Conservation (phyloP, 2,113 vertebrate genomes). For the Microcebus griseorufus region DNA sequence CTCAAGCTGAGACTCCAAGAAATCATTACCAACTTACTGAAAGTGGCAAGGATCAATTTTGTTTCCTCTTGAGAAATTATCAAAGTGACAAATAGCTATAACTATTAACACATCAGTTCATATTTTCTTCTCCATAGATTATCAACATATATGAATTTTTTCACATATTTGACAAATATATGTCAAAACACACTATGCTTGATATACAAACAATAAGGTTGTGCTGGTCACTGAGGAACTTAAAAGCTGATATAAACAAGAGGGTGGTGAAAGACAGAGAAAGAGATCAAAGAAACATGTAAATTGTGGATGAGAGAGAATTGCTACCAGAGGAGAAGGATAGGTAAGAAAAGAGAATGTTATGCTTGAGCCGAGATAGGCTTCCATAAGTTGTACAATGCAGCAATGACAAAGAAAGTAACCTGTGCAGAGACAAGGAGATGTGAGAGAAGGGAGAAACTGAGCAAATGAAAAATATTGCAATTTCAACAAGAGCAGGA, state of each 20-base stretch:
- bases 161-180: not conserved
- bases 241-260: not conserved
- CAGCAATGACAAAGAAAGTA: not conserved
- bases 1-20: not conserved
- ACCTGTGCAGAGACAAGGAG: rapidly evolving
- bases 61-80: not conserved
- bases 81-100: not conserved
- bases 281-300: not conserved
- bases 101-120: not conserved
- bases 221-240: not conserved
- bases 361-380: not conserved
- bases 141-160: not conserved
- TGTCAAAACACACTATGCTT: not conserved
- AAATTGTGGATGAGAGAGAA: not conserved
- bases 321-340: not conserved
- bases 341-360: not conserved
- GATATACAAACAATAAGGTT: not conserved
- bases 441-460: not conserved
- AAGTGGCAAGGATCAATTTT: not conserved
- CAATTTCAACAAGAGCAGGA: not conserved
- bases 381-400: not conserved
- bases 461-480: not conserved
- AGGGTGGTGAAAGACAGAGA: not conserved
- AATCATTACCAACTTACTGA: not conserved
- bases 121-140: not conserved